Percentiles rank a stretch among this genome's conserved stretches.
These are phyloP conservation scores for Hyposmocoma kahamanoa DNA, from an alignment of 1,140 invertebrate genomes.

Conservation along the genomic window DNA sequence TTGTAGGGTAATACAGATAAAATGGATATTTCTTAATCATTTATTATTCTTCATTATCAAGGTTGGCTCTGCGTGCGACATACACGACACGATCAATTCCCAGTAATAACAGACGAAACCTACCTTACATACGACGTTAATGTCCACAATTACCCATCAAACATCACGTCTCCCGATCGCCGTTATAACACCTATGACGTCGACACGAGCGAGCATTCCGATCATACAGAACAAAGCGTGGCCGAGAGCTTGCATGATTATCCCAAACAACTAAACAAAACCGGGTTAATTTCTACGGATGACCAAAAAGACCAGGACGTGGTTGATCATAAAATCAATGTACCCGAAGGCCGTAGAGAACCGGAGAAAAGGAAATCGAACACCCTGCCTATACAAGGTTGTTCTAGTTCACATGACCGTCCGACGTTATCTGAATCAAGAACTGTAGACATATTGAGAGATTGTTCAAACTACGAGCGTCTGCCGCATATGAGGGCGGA, in stretches of 20 bases:
- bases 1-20: neutral
- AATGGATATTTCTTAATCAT: neutral
- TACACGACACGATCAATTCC: slow-evolving; percentile 88
- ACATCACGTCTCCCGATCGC: slow-evolving; percentile 43
- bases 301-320: slow-evolving; percentile 38
- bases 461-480: slow-evolving; percentile 50
- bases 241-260: slow-evolving; percentile 45
- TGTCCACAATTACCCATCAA: slow-evolving; percentile 23
- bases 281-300: slow-evolving; percentile 5
- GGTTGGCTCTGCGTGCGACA: slow-evolving; percentile 91
- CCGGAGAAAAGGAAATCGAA: slow-evolving; percentile 70
- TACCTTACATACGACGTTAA: slow-evolving; percentile 53
- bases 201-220: slow-evolving; percentile 63
- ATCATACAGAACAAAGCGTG: slow-evolving; percentile 63
- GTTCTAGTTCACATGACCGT: slow-evolving; percentile 66
- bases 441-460: slow-evolving; percentile 70
- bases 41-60: slow-evolving; percentile 16
- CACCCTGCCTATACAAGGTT: slow-evolving; percentile 71
- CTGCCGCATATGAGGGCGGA: slow-evolving; percentile 22
- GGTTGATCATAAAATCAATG: slow-evolving; percentile 34
- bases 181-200: slow-evolving; percentile 48
- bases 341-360: slow-evolving; percentile 23
- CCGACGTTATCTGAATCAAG: slow-evolving; percentile 79
- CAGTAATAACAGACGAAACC: slow-evolving; percentile 82
- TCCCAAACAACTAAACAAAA: neutral